Conservation (phyloP, 2,113 vertebrate genomes). For the Polypterus senegalus region DNA sequence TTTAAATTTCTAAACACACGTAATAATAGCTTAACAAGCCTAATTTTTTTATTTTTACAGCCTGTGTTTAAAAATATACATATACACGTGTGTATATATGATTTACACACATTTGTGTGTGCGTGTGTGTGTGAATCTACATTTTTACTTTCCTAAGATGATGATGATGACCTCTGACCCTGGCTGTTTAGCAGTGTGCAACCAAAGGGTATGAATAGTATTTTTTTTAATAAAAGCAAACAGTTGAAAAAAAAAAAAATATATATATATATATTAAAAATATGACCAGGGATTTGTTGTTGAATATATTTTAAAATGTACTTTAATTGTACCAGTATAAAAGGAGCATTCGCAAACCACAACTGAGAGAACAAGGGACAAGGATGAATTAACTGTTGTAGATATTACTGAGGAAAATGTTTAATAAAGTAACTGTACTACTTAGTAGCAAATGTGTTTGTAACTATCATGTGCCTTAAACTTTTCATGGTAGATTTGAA, state of each 20-base stretch:
- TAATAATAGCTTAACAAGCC: constrained; percentile 29
- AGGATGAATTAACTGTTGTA: constrained; percentile 44
- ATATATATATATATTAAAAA: constrained; percentile 14
- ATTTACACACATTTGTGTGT: too few relatives aligned
- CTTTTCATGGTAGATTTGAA: constrained; percentile 76
- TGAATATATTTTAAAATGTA: constrained; percentile 24
- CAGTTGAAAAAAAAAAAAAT: background rate
- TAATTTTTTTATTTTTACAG: too few relatives aligned
- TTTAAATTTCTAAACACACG: constrained; percentile 56
- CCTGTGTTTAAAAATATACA: constrained; percentile 25
- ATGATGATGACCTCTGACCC: constrained; percentile 25
- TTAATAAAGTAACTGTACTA: constrained; percentile 60
- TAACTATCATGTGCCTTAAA: constrained; percentile 95
- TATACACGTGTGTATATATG: background rate
- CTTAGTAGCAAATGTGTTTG: constrained; percentile 84
- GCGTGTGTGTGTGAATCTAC: too few relatives aligned
- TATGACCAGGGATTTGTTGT: constrained; percentile 17
- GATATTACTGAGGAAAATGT: constrained; percentile 47
- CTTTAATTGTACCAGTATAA: constrained; percentile 28
- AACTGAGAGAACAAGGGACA: constrained; percentile 23
- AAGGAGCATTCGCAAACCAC: constrained; percentile 21
- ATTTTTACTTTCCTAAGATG: constrained; percentile 30
- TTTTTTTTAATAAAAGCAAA: constrained; percentile 3
- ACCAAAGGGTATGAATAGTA: constrained; percentile 48
- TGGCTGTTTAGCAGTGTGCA: constrained; percentile 34